Percentiles rank a stretch among this genome's conserved stretches.
Evolutionary conservation across 2,888 invertebrate genomes (phyloP).

Genomic region (Marasmarcha lunaedactyla): DNA sequence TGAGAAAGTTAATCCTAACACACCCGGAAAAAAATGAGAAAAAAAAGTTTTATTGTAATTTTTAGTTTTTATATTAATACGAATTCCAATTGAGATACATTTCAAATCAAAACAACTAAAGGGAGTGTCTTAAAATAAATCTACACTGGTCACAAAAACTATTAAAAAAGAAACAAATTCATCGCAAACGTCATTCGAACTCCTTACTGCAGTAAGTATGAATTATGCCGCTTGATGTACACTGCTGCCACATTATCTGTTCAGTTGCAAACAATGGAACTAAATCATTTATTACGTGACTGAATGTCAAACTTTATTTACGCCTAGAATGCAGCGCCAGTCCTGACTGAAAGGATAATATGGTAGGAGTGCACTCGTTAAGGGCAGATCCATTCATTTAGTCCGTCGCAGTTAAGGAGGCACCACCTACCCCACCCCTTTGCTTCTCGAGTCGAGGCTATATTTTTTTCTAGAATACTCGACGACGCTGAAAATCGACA

Average conservation of each 20-base stretch:
- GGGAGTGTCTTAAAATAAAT: too few species aligned
- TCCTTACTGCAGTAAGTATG: constrained; percentile 68
- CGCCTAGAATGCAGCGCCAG: too few species aligned
- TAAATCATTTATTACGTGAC: too few species aligned
- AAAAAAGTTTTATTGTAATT: too few species aligned
- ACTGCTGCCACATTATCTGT: too few species aligned
- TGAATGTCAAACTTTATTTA: too few species aligned
- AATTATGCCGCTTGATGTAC: constrained; percentile 70
- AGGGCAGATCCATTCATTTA: constrained; percentile 70
- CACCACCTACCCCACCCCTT: constrained; percentile 37
- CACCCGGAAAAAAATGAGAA: neutral
- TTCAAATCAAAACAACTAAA: too few species aligned
- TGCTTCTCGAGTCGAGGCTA: constrained; percentile 65
- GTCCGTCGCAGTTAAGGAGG: constrained; percentile 66
- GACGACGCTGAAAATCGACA: constrained; percentile 64
- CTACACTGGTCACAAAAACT: constrained; percentile 16
- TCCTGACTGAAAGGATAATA: too few species aligned
- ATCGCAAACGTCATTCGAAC: constrained; percentile 52
- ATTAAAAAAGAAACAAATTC: constrained; percentile 27
- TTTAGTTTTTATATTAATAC: too few species aligned
- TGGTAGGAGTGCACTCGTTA: constrained; percentile 70
- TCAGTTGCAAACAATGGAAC: too few species aligned
- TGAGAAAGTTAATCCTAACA: too few species aligned
- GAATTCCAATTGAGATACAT: too few species aligned
- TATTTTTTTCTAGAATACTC: constrained; percentile 62